A percentile compares a stretch with the other conserved stretches of the same genome.
Evolutionary conservation across 2,888 invertebrate species (phyloP).

Genomic region (Marasmarcha lunaedactyla): DNA sequence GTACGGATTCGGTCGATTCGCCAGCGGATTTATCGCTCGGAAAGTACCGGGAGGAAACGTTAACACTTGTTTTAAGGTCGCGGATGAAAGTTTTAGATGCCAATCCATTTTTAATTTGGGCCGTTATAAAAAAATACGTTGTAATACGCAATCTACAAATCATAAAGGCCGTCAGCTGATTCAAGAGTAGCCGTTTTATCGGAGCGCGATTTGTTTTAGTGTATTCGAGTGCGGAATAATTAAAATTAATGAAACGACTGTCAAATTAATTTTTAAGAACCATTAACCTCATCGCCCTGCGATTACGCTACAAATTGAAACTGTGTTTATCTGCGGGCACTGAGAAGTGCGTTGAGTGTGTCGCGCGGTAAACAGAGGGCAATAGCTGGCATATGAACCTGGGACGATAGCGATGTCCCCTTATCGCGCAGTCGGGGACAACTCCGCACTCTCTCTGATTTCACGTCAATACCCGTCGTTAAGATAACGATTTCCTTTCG

Average conservation of each 20-base stretch:
- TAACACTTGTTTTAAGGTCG: conserved; percentile 54
- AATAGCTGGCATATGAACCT: conserved; percentile 63
- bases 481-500: conserved; percentile 64
- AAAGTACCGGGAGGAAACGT: conserved; percentile 42
- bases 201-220: too few relatives aligned
- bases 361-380: conserved; percentile 54
- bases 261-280: conserved; percentile 52
- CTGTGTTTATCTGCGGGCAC: conserved; percentile 23
- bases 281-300: conserved; percentile 44
- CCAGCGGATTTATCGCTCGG: conserved; percentile 54
- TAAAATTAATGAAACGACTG: conserved; percentile 6
- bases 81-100: conserved; percentile 56
- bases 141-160: conserved; percentile 16
- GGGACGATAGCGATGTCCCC: conserved; percentile 30
- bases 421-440: conserved; percentile 16
- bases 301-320: conserved; percentile 55
- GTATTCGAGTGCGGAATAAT: too few relatives aligned
- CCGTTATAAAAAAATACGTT: conserved; percentile 25
- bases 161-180: conserved; percentile 28
- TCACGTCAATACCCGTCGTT: conserved; percentile 62
- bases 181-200: conserved; percentile 15
- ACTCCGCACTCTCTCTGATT: conserved; percentile 44
- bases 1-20: conserved; percentile 48
- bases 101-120: conserved; percentile 53
- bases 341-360: conserved; percentile 14